Base-by-base conservation (phyloP, 2,113 vertebrate genomes). In the Phrynosoma blainvillii region DNA sequence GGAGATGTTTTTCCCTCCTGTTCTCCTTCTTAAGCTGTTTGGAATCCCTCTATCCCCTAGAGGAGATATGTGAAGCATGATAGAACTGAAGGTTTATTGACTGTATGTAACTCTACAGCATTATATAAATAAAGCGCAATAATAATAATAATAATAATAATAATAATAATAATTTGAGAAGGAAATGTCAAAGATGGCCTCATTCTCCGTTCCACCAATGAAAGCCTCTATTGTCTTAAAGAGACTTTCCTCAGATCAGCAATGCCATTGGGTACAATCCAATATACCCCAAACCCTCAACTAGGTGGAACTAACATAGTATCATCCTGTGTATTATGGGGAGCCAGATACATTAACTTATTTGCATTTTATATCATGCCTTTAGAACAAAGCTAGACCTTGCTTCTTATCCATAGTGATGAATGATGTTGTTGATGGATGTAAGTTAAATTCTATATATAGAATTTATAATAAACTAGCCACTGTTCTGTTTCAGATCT, bases 401-500 rank as follows among this genome's bases (percentile, higher is more conserved):
- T 36, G 54, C 40, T 12, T 47, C 21, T 16, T 75, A 40, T 75
- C 14, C 42, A 62, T 59, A 47, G 8, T 20, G 59, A 81, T 75
- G 30, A 32, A 66, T 82, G 54, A 47, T 14, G 54, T 56, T 80
- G 68, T 85, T 36, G 36, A 36, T 1, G 1, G 36, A 36, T 30
- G 25, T 25, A 52, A 71, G 30, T 74, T n/a, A n/a, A n/a, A n/a
- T n/a, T n/a, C n/a, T n/a, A n/a, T n/a, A 3, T 54, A 21, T 47
- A 86, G 2, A 74, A 62, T 16, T 76, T 85, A 30, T 18, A 36
- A 85, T 65, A 90, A 86, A 89, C 5, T 52, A 78, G 42, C 83
- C 0, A 9, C 42, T 14, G 14, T 14, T 89, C 47, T 54, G 13
- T 68, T 90, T 32, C 56, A 91, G 1, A 18, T 32, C 88, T 90